A percentile compares a stretch with the other conserved stretches of the same genome.
Evolutionary conservation across 2,888 invertebrate species (phyloP).

Genomic region (Dasysyrphus tricinctus): DNA sequence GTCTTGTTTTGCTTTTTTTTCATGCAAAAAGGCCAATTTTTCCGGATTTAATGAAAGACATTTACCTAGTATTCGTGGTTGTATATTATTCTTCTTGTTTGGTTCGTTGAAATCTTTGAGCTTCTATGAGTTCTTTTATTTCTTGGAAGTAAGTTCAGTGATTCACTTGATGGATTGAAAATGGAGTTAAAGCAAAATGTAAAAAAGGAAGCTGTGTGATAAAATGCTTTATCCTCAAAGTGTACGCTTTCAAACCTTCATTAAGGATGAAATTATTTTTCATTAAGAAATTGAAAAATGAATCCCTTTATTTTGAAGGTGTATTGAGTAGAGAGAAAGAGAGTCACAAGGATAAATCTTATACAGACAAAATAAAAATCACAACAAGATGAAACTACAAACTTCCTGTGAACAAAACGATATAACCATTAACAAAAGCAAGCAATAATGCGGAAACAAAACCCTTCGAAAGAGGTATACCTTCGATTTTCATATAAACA

Average conservation of each 20-base stretch:
- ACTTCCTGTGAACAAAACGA: conserved; percentile 1
- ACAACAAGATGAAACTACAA: background rate
- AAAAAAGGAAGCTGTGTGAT: conserved; percentile 7
- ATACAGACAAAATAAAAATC: background rate
- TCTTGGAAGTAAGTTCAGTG: conserved; percentile 3
- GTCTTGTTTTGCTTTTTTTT: background rate
- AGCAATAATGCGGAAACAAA: conserved; percentile 17
- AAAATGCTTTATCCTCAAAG: conserved; percentile 2
- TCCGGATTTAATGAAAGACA: conserved; percentile 60
- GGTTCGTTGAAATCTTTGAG: conserved; percentile 22
- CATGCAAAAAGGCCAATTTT: conserved; percentile 39
- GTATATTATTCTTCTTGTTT: conserved; percentile 10
- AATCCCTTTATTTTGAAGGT: background rate
- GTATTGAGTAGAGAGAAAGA: too few relatives aligned
- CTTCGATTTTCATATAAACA: background rate
- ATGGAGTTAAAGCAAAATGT: background rate
- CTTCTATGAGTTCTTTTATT: background rate
- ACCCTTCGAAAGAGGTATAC: background rate
- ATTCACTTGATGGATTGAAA: conserved; percentile 25
- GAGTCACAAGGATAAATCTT: background rate
- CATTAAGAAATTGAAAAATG: conserved; percentile 28
- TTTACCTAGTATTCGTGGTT: conserved; percentile 28
- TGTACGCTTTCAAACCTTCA: conserved; percentile 18
- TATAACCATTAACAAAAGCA: conserved; percentile 20
- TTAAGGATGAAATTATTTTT: conserved; percentile 30